phyloP scores from a whole-genome alignment of 1,140 invertebrate species.

The Cataglyphis hispanica region DNA sequence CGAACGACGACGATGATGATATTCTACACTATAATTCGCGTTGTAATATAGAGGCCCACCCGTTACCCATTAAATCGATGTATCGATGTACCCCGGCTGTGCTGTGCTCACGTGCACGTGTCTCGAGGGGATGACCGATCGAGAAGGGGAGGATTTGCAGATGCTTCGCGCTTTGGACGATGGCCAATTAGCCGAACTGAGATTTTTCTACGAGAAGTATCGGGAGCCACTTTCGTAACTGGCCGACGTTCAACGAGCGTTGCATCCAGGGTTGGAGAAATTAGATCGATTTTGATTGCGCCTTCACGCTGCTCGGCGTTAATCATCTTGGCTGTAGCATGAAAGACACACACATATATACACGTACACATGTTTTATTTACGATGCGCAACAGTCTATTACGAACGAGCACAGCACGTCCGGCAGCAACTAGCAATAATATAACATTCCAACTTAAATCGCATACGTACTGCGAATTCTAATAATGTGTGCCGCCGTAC shows the following conservation, averaged over 20 bases:
- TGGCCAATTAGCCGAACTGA: constrained; percentile 53
- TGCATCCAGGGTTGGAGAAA: constrained; percentile 26
- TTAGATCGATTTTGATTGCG: constrained; percentile 52
- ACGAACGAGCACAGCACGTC: constrained; percentile 78
- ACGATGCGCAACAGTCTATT: constrained; percentile 53
- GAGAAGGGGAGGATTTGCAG: not conserved
- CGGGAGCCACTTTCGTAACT: constrained; percentile 31
- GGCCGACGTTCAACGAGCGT: constrained; percentile 58
- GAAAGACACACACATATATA: constrained; percentile 6
- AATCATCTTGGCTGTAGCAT: constrained; percentile 49
- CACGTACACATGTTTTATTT: constrained; percentile 1
- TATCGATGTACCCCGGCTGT: constrained; percentile 82
- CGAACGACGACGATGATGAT: constrained; percentile 72
- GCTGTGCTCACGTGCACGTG: constrained; percentile 71
- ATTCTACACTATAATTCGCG: constrained; percentile 79
- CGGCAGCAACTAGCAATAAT: constrained; percentile 84
- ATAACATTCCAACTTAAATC: constrained; percentile 83
- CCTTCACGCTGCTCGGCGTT: constrained; percentile 48
- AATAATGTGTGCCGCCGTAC: constrained; percentile 83
- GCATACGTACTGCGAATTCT: constrained; percentile 82
- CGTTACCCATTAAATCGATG: constrained; percentile 83
- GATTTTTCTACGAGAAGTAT: constrained; percentile 67
- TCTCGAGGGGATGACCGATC: constrained; percentile 17
- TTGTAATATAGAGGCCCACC: constrained; percentile 82
- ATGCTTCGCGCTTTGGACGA: constrained; percentile 36